These are phyloP conservation scores for Enteromius viviparus DNA, from an alignment of 2,797 vertebrate species.

Conservation along the genomic window DNA sequence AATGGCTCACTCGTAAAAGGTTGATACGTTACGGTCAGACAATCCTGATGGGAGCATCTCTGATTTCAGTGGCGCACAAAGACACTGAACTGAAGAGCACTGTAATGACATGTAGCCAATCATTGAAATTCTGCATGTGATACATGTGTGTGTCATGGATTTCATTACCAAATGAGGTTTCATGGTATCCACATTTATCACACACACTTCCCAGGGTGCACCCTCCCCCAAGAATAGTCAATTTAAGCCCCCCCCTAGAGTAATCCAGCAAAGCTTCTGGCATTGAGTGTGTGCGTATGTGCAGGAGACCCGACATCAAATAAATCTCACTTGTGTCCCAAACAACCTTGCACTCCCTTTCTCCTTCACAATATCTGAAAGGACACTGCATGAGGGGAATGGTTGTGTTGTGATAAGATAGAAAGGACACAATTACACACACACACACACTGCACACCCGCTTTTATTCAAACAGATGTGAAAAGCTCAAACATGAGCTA, in stretches of 20 bases:
- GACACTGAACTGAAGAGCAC: background rate
- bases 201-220: constrained; percentile 12
- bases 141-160: constrained; percentile 19
- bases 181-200: constrained; percentile 21
- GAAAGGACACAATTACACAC: background rate
- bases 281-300: constrained; percentile 16
- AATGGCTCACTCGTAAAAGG: background rate
- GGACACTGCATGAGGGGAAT: constrained; percentile 8
- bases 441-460: constrained; percentile 8
- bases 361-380: constrained; percentile 47
- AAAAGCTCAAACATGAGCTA: background rate
- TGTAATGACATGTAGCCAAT: background rate
- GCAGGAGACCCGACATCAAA: constrained; percentile 33
- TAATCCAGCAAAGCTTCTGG: constrained; percentile 29
- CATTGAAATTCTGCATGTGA: background rate
- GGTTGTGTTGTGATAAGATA: constrained; percentile 26
- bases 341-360: constrained; percentile 51
- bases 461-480: constrained; percentile 7
- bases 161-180: constrained; percentile 43
- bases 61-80: background rate
- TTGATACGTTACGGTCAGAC: background rate
- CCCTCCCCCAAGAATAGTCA: constrained; percentile 23
- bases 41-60: background rate
- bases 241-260: constrained; percentile 33
- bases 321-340: constrained; percentile 52